Evolutionary conservation across 2,113 vertebrate species (phyloP), one percentile per base, ranked within the genome.

Genomic region (Myanophis thanlyinensis): DNA sequence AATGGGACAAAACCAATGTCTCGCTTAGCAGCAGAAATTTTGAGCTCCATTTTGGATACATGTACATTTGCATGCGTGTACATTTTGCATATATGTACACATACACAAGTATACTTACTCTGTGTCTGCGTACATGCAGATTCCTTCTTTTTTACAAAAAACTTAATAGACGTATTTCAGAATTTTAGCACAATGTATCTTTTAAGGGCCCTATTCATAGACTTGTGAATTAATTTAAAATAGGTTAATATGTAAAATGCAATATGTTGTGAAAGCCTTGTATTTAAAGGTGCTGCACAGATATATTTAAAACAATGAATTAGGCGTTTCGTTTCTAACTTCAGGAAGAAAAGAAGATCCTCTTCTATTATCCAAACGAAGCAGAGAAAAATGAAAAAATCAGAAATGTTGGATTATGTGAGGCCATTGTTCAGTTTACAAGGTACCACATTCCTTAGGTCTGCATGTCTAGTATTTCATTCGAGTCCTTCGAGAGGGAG

Each of bases 361-460:
- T 99, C 91, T 99, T 99, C 97, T 99, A 99, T 97, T 98, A 99
- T 93, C 99, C 99, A 62, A 99, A 98, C 96, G 99, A 99, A 95
- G 98, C 98, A 80, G 99, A 99, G 97, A 99, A 99, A 97, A 99
- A 99, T 94, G 99, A 99, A 97, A 99, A 99, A 97, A 99, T 99
- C 93, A 98, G 99, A 93, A 99, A 99, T 93, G 99, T 99, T 88
- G 99, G 99, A 56, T 98, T 99, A 1, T 99, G 99, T 97, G 99
- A 99, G 98, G 99, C 99, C 91, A 99, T 99, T 92, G 99, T 99
- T 84, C 99, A 99, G 89, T 99, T 99, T 96, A 99, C 99, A 8
- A 99, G 99, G 99, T 99, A 97, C 86, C 11, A 67, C 53, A 35
- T 59, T 46, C 30, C 53, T 52, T 27, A 49, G 80, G 54, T 40